phyloP scores from a whole-genome alignment of 35 echinoderm and acorn worm species.

The Apostichopus parvimensis region DNA sequence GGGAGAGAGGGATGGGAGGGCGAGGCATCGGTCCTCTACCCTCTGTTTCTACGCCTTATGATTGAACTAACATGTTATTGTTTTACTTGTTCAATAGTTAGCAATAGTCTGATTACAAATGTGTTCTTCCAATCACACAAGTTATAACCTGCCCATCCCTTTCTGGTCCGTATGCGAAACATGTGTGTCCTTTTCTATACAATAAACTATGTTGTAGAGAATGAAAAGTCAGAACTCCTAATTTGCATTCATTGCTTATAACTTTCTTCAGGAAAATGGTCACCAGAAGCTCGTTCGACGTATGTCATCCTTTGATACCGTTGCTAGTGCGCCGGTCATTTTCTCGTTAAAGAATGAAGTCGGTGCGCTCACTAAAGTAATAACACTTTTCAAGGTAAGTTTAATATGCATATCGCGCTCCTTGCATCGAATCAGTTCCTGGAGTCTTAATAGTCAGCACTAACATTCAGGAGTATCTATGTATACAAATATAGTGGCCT shows the following conservation, averaged over 20 bases:
- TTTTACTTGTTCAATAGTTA: neutral
- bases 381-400: constrained; percentile 72
- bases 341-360: constrained; percentile 79
- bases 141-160: neutral
- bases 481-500: too few species aligned
- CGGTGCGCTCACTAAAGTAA: constrained; percentile 62
- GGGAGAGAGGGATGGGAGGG: too few species aligned
- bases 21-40: too few species aligned
- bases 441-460: too few species aligned
- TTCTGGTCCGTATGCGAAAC: neutral
- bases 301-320: constrained; percentile 66
- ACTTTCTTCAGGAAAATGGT: constrained; percentile 31
- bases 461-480: too few species aligned
- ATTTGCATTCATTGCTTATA: neutral
- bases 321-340: constrained; percentile 65
- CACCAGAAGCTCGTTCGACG: constrained; percentile 40
- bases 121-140: neutral
- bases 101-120: neutral
- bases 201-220: neutral
- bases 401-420: too few species aligned
- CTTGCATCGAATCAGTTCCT: too few species aligned
- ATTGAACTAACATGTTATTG: neutral
- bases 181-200: neutral
- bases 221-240: neutral
- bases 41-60: too few species aligned